Evolutionary conservation across 2,888 invertebrate genomes (phyloP), one percentile per base, ranked within the genome.

Genomic region (Limnephilus marmoratus): DNA sequence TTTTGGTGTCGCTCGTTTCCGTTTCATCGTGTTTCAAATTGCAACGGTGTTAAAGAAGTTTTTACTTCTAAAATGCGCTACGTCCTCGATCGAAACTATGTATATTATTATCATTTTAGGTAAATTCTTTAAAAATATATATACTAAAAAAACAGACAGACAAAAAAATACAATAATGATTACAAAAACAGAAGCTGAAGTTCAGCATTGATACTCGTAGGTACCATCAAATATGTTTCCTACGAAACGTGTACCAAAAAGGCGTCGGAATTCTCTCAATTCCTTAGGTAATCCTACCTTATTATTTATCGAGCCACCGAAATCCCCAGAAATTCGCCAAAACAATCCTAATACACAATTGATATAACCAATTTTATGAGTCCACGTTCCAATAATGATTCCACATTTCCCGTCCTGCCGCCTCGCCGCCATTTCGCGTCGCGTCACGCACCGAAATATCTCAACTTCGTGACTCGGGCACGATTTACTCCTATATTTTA

Each of bases 401-500:
- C 90, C 81, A 29, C 24, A 90, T 81, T 45, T 68, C 53, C 53
- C 53, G 53, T 68, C 7, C 18, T 68, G 53, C 53, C 53, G 53
- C 53, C 53, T 68, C 53, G 29, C 45, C 81, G 81, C 18, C 90
- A 82, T 90, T 90, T 41, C 90, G 81, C 53, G 90, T 90, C 82
- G 41, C 90, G 90, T 90, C 90, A 85, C 90, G 85, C 91, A 85
- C 91, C 82, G 85, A 90, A 92, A 92, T 91, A 91, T 91, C 85
- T 89, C 80, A 83, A 80, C 88, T 91, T 83, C 91, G 89, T 91
- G 91, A 91, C 91, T 89, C 34, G 49, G 31, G 81, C 83, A 83
- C 81, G 81, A 81, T 90, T 41, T 81, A 81, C 45, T 81, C 29
- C 82, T 88, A 90, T 82, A 68, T 68, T 68, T 68, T 68, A 68